These are phyloP conservation scores for Graptemys geographica DNA, from an alignment of 2,797 vertebrate genomes.

Conservation along the genomic window DNA sequence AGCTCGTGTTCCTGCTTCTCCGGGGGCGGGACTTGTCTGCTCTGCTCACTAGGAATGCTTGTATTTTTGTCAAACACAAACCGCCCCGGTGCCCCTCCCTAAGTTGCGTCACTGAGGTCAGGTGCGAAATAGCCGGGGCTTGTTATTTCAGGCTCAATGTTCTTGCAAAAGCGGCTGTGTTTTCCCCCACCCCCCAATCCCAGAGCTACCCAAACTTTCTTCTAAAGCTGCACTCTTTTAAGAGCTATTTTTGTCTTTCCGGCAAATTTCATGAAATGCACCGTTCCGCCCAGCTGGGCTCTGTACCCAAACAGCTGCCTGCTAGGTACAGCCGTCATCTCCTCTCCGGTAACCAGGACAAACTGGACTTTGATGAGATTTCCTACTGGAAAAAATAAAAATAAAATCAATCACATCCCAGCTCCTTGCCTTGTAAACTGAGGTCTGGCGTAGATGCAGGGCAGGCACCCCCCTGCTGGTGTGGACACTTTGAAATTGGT, in stretches of 20 bases:
- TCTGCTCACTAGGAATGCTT: neutral
- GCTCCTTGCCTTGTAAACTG: neutral
- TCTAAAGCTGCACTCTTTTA: neutral
- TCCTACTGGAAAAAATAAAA: neutral
- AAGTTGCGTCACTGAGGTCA: accelerated
- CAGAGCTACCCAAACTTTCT: neutral
- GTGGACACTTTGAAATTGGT: neutral
- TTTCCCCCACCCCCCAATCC: neutral
- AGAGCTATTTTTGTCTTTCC: neutral
- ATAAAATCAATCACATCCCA: neutral
- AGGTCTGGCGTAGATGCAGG: neutral
- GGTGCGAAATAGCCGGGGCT: neutral
- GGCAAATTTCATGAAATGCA: neutral
- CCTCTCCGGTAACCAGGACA: neutral
- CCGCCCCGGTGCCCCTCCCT: neutral
- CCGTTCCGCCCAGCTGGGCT: neutral
- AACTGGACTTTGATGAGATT: accelerated
- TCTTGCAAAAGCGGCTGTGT: neutral
- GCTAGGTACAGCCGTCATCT: accelerated
- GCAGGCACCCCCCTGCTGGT: neutral
- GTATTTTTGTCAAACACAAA: neutral
- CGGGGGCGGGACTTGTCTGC: neutral
- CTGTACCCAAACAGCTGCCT: neutral
- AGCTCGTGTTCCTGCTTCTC: neutral
- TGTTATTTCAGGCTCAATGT: neutral